Evolutionary conservation across 2,797 vertebrate genomes (phyloP).

Genomic region (Adrianichthys oophorus): DNA sequence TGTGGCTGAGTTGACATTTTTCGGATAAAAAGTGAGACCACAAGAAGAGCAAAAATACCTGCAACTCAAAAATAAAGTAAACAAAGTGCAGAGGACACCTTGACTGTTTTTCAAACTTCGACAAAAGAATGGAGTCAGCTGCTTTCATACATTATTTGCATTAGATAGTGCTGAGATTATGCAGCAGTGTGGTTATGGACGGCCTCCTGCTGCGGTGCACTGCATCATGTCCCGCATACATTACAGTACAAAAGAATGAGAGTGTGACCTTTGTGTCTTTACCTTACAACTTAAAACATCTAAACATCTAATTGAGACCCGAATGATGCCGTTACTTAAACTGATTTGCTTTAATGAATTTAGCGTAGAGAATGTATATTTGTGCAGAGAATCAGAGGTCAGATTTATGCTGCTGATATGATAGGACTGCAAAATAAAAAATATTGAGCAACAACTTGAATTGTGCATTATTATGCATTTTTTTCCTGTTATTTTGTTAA

Average conservation of each 20-base stretch:
- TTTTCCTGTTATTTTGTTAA: too few species aligned
- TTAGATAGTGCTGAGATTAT: slow-evolving; percentile 43
- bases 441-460: too few species aligned
- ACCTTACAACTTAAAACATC: too few species aligned
- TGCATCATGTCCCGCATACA: slow-evolving; percentile 29
- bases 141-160: slow-evolving; percentile 49
- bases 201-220: slow-evolving; percentile 32
- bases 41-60: slow-evolving; percentile 33
- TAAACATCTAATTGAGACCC: too few species aligned
- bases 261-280: slow-evolving; percentile 11
- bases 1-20: slow-evolving; percentile 36
- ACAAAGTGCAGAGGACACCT: slow-evolving; percentile 63
- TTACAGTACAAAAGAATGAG: slow-evolving; percentile 29
- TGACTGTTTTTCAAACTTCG: slow-evolving; percentile 44
- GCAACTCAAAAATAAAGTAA: slow-evolving; percentile 24
- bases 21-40: slow-evolving; percentile 28
- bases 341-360: too few species aligned
- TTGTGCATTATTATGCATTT: too few species aligned
- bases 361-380: too few species aligned
- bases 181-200: slow-evolving; percentile 22
- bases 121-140: slow-evolving; percentile 32
- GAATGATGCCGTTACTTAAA: too few species aligned
- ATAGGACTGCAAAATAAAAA: neutral
- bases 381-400: too few species aligned
- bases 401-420: neutral